Conservation (phyloP, 2,888 invertebrate genomes). For the Erebia epiphron region DNA sequence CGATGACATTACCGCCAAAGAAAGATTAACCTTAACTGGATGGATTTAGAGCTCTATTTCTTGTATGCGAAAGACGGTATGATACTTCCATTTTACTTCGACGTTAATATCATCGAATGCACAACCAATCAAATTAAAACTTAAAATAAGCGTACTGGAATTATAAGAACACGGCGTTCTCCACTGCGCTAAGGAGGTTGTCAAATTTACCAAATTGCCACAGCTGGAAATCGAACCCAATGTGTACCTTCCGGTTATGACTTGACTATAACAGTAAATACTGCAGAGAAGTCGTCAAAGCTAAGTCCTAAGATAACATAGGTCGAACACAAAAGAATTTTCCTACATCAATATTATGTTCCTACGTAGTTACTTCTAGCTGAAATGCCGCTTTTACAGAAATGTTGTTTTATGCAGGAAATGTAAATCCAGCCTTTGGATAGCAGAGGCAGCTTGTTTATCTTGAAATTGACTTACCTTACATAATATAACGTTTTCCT, state of each 20-base stretch:
- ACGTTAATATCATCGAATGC: no score
- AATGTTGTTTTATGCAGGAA: conserved; percentile 8
- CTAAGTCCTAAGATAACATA: neutral
- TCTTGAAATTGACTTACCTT: neutral
- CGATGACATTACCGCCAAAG: no score
- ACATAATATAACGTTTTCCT: neutral
- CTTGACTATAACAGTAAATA: no score
- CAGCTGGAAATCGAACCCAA: neutral
- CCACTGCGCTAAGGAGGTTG: no score
- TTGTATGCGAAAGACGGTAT: rapidly evolving
- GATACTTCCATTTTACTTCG: no score
- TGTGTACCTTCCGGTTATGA: neutral
- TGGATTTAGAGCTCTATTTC: no score
- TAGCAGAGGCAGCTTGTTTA: neutral
- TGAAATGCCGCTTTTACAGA: neutral
- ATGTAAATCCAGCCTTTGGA: neutral
- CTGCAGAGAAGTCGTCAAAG: neutral
- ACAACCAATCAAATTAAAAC: no score
- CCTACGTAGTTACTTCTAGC: no score
- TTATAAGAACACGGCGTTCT: no score
- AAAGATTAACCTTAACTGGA: no score
- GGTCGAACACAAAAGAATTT: neutral
- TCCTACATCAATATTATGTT: neutral
- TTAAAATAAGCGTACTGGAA: no score
- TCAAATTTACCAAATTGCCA: neutral